Conservation (phyloP, 2,888 invertebrate species). For the Diadromus collaris region DNA sequence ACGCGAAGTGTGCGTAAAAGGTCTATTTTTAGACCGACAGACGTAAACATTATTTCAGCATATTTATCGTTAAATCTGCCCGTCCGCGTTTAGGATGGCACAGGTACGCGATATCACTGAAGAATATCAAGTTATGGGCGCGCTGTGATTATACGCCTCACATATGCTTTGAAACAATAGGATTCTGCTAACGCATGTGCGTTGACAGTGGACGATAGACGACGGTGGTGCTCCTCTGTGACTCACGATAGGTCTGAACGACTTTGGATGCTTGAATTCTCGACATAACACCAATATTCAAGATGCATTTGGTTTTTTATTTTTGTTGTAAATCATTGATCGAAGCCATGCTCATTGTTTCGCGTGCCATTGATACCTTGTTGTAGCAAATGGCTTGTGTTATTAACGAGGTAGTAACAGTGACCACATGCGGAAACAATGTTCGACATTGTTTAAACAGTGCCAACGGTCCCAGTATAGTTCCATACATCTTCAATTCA, state of each 20-base stretch:
- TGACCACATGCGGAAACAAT: not conserved
- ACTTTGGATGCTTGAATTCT: not conserved
- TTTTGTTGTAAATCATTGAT: not conserved
- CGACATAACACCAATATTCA: not conserved
- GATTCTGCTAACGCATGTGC: constrained; percentile 21
- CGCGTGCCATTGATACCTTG: not conserved
- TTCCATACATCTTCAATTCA: not conserved
- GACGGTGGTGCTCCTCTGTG: not conserved
- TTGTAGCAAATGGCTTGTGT: not conserved
- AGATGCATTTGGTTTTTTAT: not conserved
- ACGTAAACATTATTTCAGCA: too few species aligned
- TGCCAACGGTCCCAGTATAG: not conserved
- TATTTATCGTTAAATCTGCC: not conserved
- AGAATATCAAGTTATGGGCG: constrained; percentile 40
- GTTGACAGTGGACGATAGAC: not conserved
- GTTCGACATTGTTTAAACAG: not conserved
- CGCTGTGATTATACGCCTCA: not conserved
- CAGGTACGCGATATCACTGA: constrained; percentile 27
- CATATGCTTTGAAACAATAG: constrained; percentile 39
- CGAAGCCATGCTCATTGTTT: not conserved
- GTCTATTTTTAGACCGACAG: too few species aligned
- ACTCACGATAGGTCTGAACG: not conserved
- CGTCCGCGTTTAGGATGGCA: not conserved
- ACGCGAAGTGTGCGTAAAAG: too few species aligned
- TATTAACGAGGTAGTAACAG: not conserved